Base-by-base conservation (phyloP, 2,797 vertebrate species). In the Austrolebias charrua region DNA sequence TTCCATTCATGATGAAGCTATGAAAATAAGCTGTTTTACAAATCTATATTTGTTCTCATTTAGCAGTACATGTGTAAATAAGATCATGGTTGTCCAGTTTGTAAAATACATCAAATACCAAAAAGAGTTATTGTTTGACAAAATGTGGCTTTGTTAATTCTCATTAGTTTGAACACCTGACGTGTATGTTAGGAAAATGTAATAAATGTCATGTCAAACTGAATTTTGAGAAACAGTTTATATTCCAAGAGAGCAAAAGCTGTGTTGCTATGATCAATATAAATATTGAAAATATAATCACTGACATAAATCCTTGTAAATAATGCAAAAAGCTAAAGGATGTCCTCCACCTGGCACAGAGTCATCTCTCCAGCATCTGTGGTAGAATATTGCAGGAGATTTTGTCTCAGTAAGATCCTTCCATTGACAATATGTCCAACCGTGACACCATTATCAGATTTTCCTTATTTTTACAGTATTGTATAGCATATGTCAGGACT, bases 401-500 rank as follows among this genome's bases (percentile, higher is more conserved):
- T 18, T 47, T 48, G 45, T 52, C 44, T 56, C 4, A 20, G 44
- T 31, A 47, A 40, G 24, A 45, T 63, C 47, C 6, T 31, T 31
- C 44, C 24, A 16, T 16, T 57, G 35, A 50, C 70, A 38, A 55
- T 48, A 6, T 65, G 28, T 55, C 40, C 29, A 48, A 18, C 45
- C 45, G 33, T 35, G 43, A 42, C 47, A 69, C 35, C 31, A 56
- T 69, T 31, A 58, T 56, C 49, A 59, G 15, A 46, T 40, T 11
- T 2, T 11, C 11, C 18, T 47, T 55, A 33, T 61, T 24, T 47
- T 42, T 16, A n/a, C 45, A 43, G 47, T 47, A 29, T 20, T 13
- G 12, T 40, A 42, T 48, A 69, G 71, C 75, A 71, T 63, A 66
- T 81, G 79, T 84, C 76, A 71, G 47, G 48, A 44, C 54, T 33